phyloP scores from a whole-genome alignment of 2,113 vertebrate genomes.

The Bagarius yarrelli region DNA sequence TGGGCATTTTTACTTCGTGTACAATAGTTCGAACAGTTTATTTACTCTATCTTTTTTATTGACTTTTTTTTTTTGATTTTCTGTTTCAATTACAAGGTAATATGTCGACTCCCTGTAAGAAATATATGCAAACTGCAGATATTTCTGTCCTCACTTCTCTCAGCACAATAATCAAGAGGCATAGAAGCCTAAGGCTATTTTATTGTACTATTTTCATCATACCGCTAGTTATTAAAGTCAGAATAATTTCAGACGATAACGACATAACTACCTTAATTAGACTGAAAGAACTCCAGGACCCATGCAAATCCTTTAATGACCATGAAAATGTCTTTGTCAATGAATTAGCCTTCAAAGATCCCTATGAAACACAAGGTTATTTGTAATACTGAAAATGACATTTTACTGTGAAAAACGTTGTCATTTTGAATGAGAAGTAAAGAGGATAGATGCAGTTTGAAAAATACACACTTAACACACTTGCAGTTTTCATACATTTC shows the following conservation, averaged over 20 bases:
- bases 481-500: neutral
- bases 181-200: slow-evolving; percentile 61
- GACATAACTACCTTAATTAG: slow-evolving; percentile 70
- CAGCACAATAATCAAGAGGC: slow-evolving; percentile 63
- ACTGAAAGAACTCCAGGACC: slow-evolving; percentile 58
- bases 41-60: neutral
- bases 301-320: slow-evolving; percentile 42
- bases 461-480: neutral
- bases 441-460: neutral
- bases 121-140: slow-evolving; percentile 15
- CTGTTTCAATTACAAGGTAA: neutral
- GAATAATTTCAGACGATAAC: slow-evolving; percentile 59
- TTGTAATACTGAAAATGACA: neutral
- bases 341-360: slow-evolving; percentile 26
- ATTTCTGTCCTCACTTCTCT: slow-evolving; percentile 48
- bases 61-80: neutral
- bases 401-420: neutral
- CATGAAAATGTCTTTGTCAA: slow-evolving; percentile 31
- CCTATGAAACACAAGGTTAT: neutral
- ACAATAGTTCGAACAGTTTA: neutral
- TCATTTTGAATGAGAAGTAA: neutral
- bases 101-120: neutral
- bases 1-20: neutral
- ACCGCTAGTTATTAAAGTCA: slow-evolving; percentile 69
- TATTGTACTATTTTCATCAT: slow-evolving; percentile 56